These are phyloP conservation scores for Zaprionus taronus DNA, from an alignment of 1,140 invertebrate genomes.

Conservation along the genomic window DNA sequence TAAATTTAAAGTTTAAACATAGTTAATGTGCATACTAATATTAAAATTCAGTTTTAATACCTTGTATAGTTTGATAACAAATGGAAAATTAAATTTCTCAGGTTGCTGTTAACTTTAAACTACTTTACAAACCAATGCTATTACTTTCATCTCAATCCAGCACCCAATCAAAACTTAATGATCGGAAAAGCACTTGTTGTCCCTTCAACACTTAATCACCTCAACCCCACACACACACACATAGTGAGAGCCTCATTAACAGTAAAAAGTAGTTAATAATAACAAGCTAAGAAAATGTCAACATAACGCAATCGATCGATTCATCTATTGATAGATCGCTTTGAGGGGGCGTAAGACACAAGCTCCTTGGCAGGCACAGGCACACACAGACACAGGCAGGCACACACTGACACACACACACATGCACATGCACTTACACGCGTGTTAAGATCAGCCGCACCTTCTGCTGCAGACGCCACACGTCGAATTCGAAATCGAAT, in stretches of 20 bases:
- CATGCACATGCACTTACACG: constrained; percentile 25
- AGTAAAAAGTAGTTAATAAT: constrained; percentile 26
- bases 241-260: constrained; percentile 45
- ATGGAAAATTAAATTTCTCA: too few relatives aligned
- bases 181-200: constrained; percentile 61
- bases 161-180: not conserved
- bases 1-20: too few relatives aligned
- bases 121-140: too few relatives aligned
- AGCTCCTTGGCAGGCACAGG: constrained; percentile 25
- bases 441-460: constrained; percentile 49
- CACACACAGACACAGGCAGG: not conserved
- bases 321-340: constrained; percentile 21
- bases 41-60: too few relatives aligned
- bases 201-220: constrained; percentile 22
- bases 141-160: not conserved
- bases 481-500: constrained; percentile 15
- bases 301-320: constrained; percentile 37
- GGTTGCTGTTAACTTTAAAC: too few relatives aligned
- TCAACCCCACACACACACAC: constrained; percentile 12
- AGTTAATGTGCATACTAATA: too few relatives aligned
- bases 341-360: constrained; percentile 18
- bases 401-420: constrained; percentile 19
- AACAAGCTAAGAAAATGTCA: constrained; percentile 47
- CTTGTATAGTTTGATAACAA: too few relatives aligned
- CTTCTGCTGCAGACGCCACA: constrained; percentile 33